Base-by-base conservation (phyloP, 2,888 invertebrate species). In the Polyommatus iphigenia region DNA sequence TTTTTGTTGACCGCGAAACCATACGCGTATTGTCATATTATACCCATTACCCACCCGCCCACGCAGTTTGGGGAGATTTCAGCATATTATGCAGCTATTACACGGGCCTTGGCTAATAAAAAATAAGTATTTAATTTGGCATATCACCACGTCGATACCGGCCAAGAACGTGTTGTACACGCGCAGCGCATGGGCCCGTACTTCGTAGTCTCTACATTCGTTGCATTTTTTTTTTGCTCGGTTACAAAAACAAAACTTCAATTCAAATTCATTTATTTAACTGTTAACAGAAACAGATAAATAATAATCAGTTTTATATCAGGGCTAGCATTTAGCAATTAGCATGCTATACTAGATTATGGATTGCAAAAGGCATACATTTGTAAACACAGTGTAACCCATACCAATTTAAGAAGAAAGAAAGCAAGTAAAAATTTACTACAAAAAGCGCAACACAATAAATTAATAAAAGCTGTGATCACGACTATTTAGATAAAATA, bases 1-100 rank as follows among this genome's bases (percentile, higher is more conserved):
- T 73, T 73, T 73, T 73, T 46, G 24, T 46, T 24, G 24, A 73
- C 73, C 73, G 73, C 73, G 73, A 73, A 73, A 73, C 73, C 73
- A 50, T 73, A 50, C 20, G 13, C 50, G 50, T 73, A 73, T 50
- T 73, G 73, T 73, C 46, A 46, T 73, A 46, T 50, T 73, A 67
- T 32, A 67, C 67, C 67, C 67, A 67, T 29, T 67, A 32, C 29
- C 20, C 10, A 20, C 41, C 73, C 73, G 50, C 73, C 73, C 73
- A 73, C 50, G 29, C 67, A 67, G 67, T 67, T 67, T 67, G 29
- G 32, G 67, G 6, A 67, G 67, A 67, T 67, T 67, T 32, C 8
- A 67, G 67, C 29, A 32, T 32, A 67, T 67, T 67, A 67, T 67
- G 32, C 18, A 67, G 67, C 67, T 67, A 67, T 67, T 67, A 67